Conservation (phyloP, 2,888 invertebrate species). For the Tupiocoris notatus region DNA sequence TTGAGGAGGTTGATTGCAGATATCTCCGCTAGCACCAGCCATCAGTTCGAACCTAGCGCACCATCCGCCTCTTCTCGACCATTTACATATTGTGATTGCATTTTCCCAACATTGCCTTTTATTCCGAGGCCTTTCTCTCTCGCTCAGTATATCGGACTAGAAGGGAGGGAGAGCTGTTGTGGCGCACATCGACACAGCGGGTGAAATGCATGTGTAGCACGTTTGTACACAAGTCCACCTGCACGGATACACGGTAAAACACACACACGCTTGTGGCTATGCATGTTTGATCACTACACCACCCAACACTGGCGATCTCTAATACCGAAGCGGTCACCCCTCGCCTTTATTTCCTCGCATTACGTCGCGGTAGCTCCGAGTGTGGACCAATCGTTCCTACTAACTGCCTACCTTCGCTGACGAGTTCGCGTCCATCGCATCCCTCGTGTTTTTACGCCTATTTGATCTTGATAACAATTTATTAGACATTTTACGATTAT, state of each 20-base stretch:
- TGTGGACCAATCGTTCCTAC: not conserved
- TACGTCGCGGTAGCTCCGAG: not conserved
- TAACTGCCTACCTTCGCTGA: not conserved
- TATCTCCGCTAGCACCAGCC: constrained; percentile 20
- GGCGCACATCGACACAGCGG: no score
- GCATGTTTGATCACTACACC: not conserved
- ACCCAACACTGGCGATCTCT: not conserved
- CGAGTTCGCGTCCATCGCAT: not conserved
- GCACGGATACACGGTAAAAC: no score
- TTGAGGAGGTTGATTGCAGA: constrained; percentile 33
- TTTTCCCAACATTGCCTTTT: constrained; percentile 34
- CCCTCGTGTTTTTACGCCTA: no score
- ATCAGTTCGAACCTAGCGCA: no score
- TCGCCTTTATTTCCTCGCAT: not conserved
- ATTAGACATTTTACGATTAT: no score
- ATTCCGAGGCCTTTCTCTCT: constrained; percentile 11
- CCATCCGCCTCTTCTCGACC: constrained; percentile 3
- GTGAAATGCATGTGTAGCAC: no score
- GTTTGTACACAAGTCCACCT: no score
- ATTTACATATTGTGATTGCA: constrained; percentile 40
- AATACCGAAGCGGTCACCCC: not conserved
- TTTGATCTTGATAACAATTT: no score
- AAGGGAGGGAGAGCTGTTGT: not conserved
- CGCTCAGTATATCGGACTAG: not conserved
- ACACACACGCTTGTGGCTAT: not conserved